Evolutionary conservation across 2,113 vertebrate species (phyloP), one percentile per base, ranked within the genome.

Genomic region (Mungos mungo): DNA sequence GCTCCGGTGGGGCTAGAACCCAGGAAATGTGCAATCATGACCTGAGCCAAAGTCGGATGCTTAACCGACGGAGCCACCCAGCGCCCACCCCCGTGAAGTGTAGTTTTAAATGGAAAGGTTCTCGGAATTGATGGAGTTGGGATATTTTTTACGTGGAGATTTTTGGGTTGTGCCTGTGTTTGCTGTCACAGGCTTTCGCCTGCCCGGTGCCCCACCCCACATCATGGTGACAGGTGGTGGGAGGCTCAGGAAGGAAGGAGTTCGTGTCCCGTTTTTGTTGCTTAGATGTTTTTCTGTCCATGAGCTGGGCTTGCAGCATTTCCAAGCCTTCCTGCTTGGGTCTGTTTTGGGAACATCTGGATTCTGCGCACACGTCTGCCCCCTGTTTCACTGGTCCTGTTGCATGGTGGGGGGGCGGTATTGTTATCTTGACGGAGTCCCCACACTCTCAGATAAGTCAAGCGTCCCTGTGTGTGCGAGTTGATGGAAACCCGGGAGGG

Each of bases 161-260:
- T 45, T 90, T 47, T 12, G 14, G 71, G 41, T 41, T 74, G 69
- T 35, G 21, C 31, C 76, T 80, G 18, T 57, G 35, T 92, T 33
- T 52, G 27, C 41, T 11, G 4, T 33, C 18, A 10, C 23, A 31
- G 57, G 33, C 35, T 72, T n/a, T 50, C 12, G 3, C 52, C 92
- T 4, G 15, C 18, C 35, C 21, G 0, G 6, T 38, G 10, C 7
- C 27, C 12, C 0, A 0, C 6, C 29, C 33, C 6, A 29, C 4
- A 8, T 72, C 19, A 10, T 23, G 7, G 9, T 41, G 14, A 63
- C 18, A 19, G 16, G 18, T 23, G 57, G 57, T 8, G 25, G 2
- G 4, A 4, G 27, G 18, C 2, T 29, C 2, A 13, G 45, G 33
- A 87, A 84, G 71, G 63, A 88, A 80, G 29, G 27, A 6, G 29